Evolutionary conservation across 1,140 invertebrate species (phyloP), one percentile per base, ranked within the genome.

Genomic region (Drosophila kepulauana): DNA sequence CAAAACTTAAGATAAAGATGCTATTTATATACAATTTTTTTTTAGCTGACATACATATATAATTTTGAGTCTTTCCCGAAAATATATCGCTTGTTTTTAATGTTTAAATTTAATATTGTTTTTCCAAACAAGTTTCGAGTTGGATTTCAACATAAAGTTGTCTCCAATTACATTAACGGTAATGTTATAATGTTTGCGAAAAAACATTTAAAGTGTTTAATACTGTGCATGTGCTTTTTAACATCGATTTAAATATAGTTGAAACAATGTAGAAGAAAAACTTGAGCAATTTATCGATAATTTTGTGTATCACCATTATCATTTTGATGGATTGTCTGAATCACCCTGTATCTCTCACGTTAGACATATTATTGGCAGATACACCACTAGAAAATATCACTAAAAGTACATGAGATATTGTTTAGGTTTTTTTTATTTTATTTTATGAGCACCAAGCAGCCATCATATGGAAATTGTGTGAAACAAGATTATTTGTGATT

Each of bases 371-470:
- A 59, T 75, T 78, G 72, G 66, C 72, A 78, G 71, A 87, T 79
- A 79, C 11, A 13, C 41, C 62, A 81, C 73, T 86, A 77, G 75
- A 86, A 61, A 87, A 87, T 87, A 75, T 62, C 74, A 65, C 71
- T 86, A 77, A 82, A 82, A 88, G 77, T 87, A 68, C 65, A 82
- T 80, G 74, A 75, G 58, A 68, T 82, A 82, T 79, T 82, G 76
- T 79, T 88, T 70, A 87, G 74, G 79, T 82, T 86, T 86, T 82
- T 73, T 67, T 59, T 59, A 71, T 59, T 85, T 80, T 71, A 71
- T 70, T 85, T 81, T 61, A 69, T 63, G 57, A 67, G 41, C 56
- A 38, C 56, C 65, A 72, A 28, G 61, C 65, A 72, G 38, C 68
- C 57, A 41, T 58, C 28, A 48, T 52, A 41, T 52, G 33, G 59